Conservation (phyloP, 2,888 invertebrate species). For the Scrobipalpa atriplicella region DNA sequence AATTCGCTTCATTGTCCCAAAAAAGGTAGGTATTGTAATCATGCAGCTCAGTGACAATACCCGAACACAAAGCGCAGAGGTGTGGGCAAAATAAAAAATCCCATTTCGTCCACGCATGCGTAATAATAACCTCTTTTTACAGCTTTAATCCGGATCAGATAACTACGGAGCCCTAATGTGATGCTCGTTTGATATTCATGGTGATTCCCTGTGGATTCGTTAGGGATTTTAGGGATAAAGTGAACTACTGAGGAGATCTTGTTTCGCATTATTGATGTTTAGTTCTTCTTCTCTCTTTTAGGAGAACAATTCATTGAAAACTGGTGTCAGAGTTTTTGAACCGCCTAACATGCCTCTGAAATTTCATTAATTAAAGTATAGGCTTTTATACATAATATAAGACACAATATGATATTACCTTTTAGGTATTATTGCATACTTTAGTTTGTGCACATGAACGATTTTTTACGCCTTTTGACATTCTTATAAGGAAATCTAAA, state of each 20-base stretch:
- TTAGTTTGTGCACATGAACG: too few relatives aligned
- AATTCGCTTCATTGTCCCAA: conserved; percentile 22
- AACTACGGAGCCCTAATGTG: conserved; percentile 60
- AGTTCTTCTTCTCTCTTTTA: too few relatives aligned
- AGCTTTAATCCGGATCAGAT: conserved; percentile 78
- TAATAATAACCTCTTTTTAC: conserved; percentile 81
- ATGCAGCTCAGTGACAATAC: conserved; percentile 59
- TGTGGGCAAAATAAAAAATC: conserved; percentile 77
- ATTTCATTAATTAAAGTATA: too few relatives aligned
- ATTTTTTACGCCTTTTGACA: too few relatives aligned
- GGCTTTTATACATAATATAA: too few relatives aligned
- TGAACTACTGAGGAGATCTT: conserved; percentile 28
- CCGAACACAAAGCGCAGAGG: conserved; percentile 64
- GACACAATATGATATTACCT: too few relatives aligned
- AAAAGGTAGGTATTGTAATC: conserved; percentile 44
- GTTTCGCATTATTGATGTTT: conserved; percentile 14
- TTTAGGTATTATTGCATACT: too few relatives aligned
- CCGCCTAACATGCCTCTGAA: background rate
- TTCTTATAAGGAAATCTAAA: too few relatives aligned
- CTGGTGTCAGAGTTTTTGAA: background rate
- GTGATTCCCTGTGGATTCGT: conserved; percentile 53
- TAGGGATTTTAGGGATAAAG: conserved; percentile 49
- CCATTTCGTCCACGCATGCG: conserved; percentile 67
- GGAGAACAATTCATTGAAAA: background rate
- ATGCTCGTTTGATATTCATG: conserved; percentile 78